Evolutionary conservation across 1,140 invertebrate genomes (phyloP).

Genomic region (Medauroidea extradentata): DNA sequence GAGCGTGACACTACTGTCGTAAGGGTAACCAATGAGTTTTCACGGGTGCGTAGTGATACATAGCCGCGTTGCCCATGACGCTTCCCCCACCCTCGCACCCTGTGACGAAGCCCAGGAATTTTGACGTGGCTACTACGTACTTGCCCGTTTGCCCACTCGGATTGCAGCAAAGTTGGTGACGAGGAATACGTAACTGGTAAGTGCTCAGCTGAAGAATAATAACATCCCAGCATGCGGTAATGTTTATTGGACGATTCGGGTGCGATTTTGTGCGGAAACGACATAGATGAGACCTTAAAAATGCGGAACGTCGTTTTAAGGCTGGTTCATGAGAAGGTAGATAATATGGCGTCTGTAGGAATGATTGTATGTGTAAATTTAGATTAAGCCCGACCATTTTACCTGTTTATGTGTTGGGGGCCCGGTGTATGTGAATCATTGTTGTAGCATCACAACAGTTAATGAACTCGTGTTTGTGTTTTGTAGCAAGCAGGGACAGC

Average conservation of each 20-base stretch:
- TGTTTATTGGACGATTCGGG: slow-evolving; percentile 32
- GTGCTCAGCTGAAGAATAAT: slow-evolving; percentile 67
- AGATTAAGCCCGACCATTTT: slow-evolving; percentile 33
- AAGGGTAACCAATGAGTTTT: not conserved
- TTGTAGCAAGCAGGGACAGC: not conserved
- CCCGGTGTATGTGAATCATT: slow-evolving; percentile 11
- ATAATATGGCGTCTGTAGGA: slow-evolving; percentile 53
- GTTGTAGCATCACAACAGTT: not conserved
- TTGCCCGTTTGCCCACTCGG: slow-evolving; percentile 84
- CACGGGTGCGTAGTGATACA: slow-evolving; percentile 7
- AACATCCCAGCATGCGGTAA: slow-evolving; percentile 60
- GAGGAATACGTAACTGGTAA: slow-evolving; percentile 92
- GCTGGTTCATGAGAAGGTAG: slow-evolving; percentile 35
- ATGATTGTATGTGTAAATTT: slow-evolving; percentile 43
- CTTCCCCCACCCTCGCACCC: slow-evolving; percentile 56
- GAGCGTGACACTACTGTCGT: no score
- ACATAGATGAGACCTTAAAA: slow-evolving; percentile 22
- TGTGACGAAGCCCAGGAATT: slow-evolving; percentile 86
- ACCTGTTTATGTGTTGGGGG: slow-evolving; percentile 1
- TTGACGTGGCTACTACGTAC: slow-evolving; percentile 94
- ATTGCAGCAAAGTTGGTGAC: slow-evolving; percentile 88
- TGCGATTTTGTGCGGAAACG: slow-evolving; percentile 28
- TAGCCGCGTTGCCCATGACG: slow-evolving; percentile 64
- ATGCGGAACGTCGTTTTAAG: slow-evolving; percentile 35
- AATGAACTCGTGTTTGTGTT: not conserved